phyloP scores from a whole-genome alignment of 1,140 invertebrate genomes.

The Trichonephila clavipes region DNA sequence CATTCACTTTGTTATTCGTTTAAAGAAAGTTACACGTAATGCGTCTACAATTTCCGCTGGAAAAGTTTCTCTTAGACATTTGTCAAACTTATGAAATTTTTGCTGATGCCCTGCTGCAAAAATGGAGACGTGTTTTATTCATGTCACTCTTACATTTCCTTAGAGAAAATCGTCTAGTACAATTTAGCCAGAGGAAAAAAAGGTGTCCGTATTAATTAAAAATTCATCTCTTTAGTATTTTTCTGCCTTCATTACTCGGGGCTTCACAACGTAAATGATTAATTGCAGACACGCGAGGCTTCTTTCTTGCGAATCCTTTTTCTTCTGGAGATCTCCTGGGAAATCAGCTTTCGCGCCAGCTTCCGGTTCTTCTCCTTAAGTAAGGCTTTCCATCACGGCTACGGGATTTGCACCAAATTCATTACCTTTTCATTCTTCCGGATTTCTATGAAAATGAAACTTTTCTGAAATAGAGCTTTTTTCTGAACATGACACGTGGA shows the following conservation, averaged over 20 bases:
- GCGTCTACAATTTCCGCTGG: background rate
- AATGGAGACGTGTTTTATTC: background rate
- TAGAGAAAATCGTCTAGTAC: background rate
- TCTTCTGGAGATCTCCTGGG: conserved; percentile 46
- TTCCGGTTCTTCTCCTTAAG: conserved; percentile 22
- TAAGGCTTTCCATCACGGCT: conserved; percentile 8
- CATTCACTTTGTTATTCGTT: too few relatives aligned
- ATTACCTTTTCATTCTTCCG: background rate
- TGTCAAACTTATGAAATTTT: background rate
- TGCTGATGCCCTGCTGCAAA: background rate
- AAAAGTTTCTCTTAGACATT: too few relatives aligned
- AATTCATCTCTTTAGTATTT: background rate
- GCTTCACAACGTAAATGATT: conserved; percentile 53
- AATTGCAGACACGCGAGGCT: conserved; percentile 20
- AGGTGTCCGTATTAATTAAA: background rate
- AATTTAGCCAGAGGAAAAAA: background rate
- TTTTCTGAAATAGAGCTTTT: too few relatives aligned
- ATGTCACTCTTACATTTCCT: background rate
- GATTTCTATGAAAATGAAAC: too few relatives aligned
- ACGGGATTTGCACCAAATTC: conserved; percentile 22
- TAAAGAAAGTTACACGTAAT: too few relatives aligned
- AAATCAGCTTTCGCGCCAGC: conserved; percentile 58
- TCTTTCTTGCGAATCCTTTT: conserved; percentile 32
- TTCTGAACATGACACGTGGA: too few relatives aligned
- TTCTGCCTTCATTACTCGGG: conserved; percentile 13